A percentile compares a stretch with the other conserved stretches of the same genome.
phyloP scores from a whole-genome alignment of 2,113 vertebrate species.

The Menura novaehollandiae region DNA sequence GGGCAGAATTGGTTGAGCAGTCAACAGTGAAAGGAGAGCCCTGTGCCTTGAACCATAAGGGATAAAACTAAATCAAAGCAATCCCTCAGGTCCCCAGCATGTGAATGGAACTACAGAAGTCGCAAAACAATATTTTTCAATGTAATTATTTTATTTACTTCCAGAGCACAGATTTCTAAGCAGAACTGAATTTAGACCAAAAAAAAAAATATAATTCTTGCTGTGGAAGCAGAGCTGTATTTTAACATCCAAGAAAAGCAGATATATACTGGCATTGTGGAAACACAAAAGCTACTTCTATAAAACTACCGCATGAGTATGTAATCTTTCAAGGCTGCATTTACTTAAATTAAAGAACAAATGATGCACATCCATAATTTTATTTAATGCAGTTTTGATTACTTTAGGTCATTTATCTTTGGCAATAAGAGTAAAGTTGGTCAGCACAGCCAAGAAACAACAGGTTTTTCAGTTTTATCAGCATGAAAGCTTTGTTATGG shows the following conservation, averaged over 20 bases:
- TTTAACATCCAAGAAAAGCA: conserved; percentile 4
- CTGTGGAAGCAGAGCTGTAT: background rate
- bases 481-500: conserved; percentile 7
- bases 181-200: conserved; percentile 1
- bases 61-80: conserved; percentile 15
- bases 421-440: conserved; percentile 33
- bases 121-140: background rate
- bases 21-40: conserved; percentile 30
- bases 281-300: conserved; percentile 15
- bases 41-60: conserved; percentile 32
- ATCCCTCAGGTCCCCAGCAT: background rate
- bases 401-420: conserved; percentile 66
- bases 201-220: background rate
- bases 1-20: conserved; percentile 40
- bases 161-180: conserved; percentile 10
- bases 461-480: conserved; percentile 7
- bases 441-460: conserved; percentile 30
- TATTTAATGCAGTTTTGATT: conserved; percentile 54
- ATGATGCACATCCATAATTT: conserved; percentile 51
- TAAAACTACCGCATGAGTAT: background rate
- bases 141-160: conserved; percentile 50
- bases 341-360: conserved; percentile 67
- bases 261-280: background rate
- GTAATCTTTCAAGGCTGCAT: conserved; percentile 54
- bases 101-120: background rate